Base-by-base conservation (phyloP, 2,113 vertebrate genomes). In the Cercocebus atys region DNA sequence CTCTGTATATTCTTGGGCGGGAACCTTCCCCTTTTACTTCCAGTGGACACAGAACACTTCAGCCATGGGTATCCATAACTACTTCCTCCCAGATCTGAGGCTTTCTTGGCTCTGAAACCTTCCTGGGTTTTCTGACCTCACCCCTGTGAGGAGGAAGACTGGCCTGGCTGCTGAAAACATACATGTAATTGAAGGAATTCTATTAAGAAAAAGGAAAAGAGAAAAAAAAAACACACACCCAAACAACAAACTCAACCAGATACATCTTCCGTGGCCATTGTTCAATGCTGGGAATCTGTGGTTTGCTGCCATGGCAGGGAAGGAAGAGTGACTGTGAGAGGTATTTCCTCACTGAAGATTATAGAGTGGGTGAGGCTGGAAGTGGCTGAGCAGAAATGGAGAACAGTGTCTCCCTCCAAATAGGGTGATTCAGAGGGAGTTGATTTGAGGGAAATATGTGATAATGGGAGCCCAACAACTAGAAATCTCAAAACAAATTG, bases 121-220 rank as follows among this genome's bases (percentile, higher is more conserved):
- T 98, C 98, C 98, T 98, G 98, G 98, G 97, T 97, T 97, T 98
- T 95, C 98, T 98, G 98, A 98, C 95, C 95, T 98, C 97, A 98
- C 94, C 88, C 78, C 92, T 81, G 43, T 97, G 96, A 79, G 96
- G 97, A 98, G 97, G 98, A 97, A 97, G 97, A 95, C 45, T 97
- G 97, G 97, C 97, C 97, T 2, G n/a, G 88, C 70, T 89, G 88
- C 88, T 72, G 97, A 96, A 97, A 94, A 97, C 96, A 90, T 89
- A 50, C 87, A 50, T 85, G 92, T 78, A 95, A 95, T 59, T 96
- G 96, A 98, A 96, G 93, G 95, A 92, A 89, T 93, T 96, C 78
- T 86, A 84, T 97, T 95, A 96, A 98, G 98, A 98, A 98, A 91
- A 81, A 92, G 50, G 88, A 79, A 73, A 88, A 95, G 73, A 43